These are phyloP conservation scores for Dreissena rostriformis DNA, from an alignment of 1,140 invertebrate genomes.

Conservation along the genomic window DNA sequence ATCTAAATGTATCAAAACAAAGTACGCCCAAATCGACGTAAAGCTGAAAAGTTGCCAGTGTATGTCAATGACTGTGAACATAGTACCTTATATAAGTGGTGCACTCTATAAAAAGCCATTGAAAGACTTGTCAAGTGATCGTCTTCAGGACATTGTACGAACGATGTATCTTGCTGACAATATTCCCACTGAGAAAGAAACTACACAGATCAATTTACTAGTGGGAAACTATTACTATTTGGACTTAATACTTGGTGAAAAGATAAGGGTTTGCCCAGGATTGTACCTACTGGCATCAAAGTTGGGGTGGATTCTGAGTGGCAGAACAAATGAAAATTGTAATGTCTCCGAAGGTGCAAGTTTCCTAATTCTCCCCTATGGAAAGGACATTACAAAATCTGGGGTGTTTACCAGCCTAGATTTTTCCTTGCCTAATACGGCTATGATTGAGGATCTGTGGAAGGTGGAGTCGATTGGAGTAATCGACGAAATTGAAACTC, in stretches of 20 bases:
- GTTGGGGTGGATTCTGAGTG: constrained; percentile 48
- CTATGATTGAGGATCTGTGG: not conserved
- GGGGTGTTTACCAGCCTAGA: not conserved
- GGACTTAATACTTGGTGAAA: constrained; percentile 32
- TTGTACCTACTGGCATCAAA: constrained; percentile 43
- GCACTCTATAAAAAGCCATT: constrained; percentile 6
- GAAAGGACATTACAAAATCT: constrained; percentile 28
- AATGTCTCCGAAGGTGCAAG: not conserved
- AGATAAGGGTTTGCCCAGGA: constrained; percentile 28
- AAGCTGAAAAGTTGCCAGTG: constrained; percentile 23
- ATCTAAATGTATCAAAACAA: constrained; percentile 43
- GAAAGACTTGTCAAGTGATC: not conserved
- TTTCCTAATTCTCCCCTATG: constrained; percentile 42
- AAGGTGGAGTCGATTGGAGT: constrained; percentile 1
- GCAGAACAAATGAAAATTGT: constrained; percentile 2
- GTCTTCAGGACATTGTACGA: not conserved
- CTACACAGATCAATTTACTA: not conserved
- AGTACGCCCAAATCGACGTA: constrained; percentile 1
- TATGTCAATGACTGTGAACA: constrained; percentile 13
- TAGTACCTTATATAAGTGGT: constrained; percentile 7
- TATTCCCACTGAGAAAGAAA: constrained; percentile 12
- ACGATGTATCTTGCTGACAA: not conserved
- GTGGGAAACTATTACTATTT: constrained; percentile 31
- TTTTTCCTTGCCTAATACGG: not conserved
- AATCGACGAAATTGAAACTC: not conserved